Evolutionary conservation across 2,888 invertebrate genomes (phyloP), one percentile per base, ranked within the genome.

Genomic region (Salticus scenicus): DNA sequence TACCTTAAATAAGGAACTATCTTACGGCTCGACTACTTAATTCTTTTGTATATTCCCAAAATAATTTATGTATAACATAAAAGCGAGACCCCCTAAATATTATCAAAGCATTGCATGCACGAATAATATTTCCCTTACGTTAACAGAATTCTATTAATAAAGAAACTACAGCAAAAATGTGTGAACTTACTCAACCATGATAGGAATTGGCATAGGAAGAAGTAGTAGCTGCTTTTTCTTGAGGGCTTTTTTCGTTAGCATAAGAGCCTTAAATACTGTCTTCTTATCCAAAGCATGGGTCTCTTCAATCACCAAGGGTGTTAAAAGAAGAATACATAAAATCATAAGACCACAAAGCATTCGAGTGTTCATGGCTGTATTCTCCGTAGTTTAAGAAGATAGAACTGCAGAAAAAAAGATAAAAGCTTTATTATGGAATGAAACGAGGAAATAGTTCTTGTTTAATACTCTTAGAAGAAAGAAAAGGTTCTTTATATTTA

Each of bases 131-230:
- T n/a, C n/a, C n/a, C n/a, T n/a, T n/a, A n/a, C n/a, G n/a, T n/a
- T n/a, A n/a, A n/a, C n/a, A n/a, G n/a, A n/a, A n/a, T n/a, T n/a
- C n/a, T n/a, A n/a, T n/a, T n/a, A n/a, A n/a, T n/a, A n/a, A n/a
- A n/a, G n/a, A n/a, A n/a, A n/a, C 1, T 47, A n/a, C 1, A 64
- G 1, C n/a, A 24, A 12, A 4, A 1, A 64, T n/a, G n/a, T n/a
- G n/a, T n/a, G n/a, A n/a, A 86, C 85, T 86, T 86, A 86, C 86
- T 86, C 80, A 12, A 86, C 80, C 77, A 86, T 75, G 57, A 86
- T 70, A 27, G 86, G 86, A 1, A 86, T 71, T 42, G 86, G 86
- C 1, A 86, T 71, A 1, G 86, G 86, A 1, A 86, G 37, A 7
- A 86, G 80, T 1, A 86, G 33, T 31, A 86, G 33, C 31, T 86